phyloP scores from a whole-genome alignment of 2,797 vertebrate species.

The Amphiprion clarkii region DNA sequence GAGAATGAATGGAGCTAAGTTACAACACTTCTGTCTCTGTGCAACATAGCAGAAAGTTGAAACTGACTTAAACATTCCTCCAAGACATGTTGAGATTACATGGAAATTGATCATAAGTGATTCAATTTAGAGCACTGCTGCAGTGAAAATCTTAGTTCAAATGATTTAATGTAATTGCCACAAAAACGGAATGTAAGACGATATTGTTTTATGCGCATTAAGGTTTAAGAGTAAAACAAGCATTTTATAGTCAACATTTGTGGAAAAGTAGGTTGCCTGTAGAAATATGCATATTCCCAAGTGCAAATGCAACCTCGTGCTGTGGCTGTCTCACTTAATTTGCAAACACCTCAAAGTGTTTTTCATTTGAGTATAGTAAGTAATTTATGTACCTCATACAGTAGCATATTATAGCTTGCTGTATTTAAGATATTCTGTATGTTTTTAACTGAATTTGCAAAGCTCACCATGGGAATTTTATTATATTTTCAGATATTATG shows the following conservation, averaged over 20 bases:
- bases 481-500: too few relatives aligned
- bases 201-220: not conserved
- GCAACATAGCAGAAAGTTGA: not conserved
- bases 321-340: not conserved
- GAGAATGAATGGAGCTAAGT: not conserved
- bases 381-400: not conserved
- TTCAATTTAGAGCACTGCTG: slow-evolving; percentile 5
- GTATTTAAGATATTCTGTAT: not conserved
- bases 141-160: not conserved
- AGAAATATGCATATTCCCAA: not conserved
- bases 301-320: not conserved
- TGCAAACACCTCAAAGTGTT: not conserved
- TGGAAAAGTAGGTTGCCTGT: not conserved
- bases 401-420: not conserved
- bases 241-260: not conserved
- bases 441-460: not conserved
- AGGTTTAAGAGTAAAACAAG: not conserved
- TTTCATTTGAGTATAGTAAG: not conserved
- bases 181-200: not conserved
- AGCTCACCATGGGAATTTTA: not conserved
- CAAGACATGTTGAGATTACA: too few relatives aligned
- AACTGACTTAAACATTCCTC: not conserved
- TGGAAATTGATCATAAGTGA: not conserved
- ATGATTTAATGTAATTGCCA: not conserved
- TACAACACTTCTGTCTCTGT: not conserved